phyloP scores from a whole-genome alignment of 2,113 vertebrate species.

The Chloropsis cyanopogon region DNA sequence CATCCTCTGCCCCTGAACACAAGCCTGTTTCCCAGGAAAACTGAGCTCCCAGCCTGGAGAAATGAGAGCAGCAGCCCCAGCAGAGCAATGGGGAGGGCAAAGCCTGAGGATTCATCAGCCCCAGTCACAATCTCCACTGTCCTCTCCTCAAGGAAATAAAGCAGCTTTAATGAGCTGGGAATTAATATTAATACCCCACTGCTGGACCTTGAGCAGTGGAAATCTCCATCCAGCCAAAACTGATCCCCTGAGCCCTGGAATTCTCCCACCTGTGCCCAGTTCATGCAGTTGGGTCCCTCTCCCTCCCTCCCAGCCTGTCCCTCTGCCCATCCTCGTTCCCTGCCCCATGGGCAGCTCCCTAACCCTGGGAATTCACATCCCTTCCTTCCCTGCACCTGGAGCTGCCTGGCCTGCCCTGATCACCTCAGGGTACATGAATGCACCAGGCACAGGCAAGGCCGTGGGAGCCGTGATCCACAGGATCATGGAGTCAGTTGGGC shows the following conservation, averaged over 20 bases:
- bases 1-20: not conserved
- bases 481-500: accelerated
- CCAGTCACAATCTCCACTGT: not conserved
- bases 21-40: not conserved
- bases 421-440: not conserved
- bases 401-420: not conserved
- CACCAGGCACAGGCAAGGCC: not conserved
- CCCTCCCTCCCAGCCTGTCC: not conserved
- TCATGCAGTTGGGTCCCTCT: not conserved
- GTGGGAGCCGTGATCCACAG: accelerated
- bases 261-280: not conserved
- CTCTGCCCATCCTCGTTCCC: not conserved
- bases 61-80: not conserved
- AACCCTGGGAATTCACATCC: not conserved
- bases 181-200: not conserved
- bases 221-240: not conserved
- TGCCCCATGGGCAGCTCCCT: too few species aligned
- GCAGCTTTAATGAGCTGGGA: not conserved
- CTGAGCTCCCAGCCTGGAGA: not conserved
- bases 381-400: not conserved
- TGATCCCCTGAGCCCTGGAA: too few species aligned
- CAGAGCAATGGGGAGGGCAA: not conserved
- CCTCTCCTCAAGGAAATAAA: not conserved
- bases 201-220: not conserved
- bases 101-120: not conserved